A percentile compares a stretch with the other conserved stretches of the same genome.
Conservation (phyloP, 2,113 vertebrate genomes). For the Grallaria varia region DNA sequence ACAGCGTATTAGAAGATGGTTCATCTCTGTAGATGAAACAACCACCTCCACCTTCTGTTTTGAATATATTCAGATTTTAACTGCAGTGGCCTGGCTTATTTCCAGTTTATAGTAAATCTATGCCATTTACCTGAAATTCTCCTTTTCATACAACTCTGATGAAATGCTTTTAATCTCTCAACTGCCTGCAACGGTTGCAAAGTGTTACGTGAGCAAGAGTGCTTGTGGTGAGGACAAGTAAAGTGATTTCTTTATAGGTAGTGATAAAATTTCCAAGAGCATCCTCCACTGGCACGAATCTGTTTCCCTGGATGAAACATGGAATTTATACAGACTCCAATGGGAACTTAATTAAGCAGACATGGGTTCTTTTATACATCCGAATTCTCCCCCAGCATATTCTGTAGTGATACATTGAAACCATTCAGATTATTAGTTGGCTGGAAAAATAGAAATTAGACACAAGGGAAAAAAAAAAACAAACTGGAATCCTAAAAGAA, state of each 20-base stretch:
- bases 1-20: neutral
- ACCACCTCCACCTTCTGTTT: constrained; percentile 11
- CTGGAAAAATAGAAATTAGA: neutral
- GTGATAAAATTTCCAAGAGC: constrained; percentile 8
- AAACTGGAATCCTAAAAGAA: neutral
- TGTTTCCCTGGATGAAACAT: neutral
- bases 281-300: neutral
- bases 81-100: neutral
- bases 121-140: constrained; percentile 21
- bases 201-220: neutral
- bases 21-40: constrained; percentile 39
- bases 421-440: neutral
- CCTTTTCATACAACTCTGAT: neutral
- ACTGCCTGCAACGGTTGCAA: neutral
- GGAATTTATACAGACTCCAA: neutral
- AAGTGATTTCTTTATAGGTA: neutral
- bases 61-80: constrained; percentile 26
- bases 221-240: neutral
- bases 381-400: neutral
- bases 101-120: constrained; percentile 17
- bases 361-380: neutral
- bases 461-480: neutral
- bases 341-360: neutral
- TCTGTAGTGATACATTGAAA: neutral
- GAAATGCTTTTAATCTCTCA: neutral